These are phyloP conservation scores for Pluvianellus socialis DNA, from an alignment of 2,113 vertebrate genomes.

Conservation along the genomic window DNA sequence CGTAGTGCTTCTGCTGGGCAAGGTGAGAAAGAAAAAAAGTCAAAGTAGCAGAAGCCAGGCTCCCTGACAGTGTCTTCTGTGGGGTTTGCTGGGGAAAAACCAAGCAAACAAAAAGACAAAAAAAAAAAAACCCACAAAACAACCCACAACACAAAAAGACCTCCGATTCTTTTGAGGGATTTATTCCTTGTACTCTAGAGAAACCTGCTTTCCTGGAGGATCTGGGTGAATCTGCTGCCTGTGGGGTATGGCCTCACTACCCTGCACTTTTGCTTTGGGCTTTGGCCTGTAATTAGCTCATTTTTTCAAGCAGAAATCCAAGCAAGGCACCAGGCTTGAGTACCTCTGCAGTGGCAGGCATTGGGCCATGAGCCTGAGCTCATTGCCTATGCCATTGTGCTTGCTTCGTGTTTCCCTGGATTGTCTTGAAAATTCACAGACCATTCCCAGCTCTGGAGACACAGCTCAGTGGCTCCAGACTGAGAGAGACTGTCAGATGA, in stretches of 20 bases:
- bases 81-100: neutral
- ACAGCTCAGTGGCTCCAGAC: neutral
- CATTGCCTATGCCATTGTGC: neutral
- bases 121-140: neutral
- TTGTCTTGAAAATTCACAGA: neutral
- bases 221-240: neutral
- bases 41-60: neutral
- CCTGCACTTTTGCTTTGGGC: neutral
- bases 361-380: neutral
- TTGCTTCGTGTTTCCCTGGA: neutral
- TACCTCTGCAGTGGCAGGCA: constrained; percentile 33
- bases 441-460: neutral
- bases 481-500: neutral
- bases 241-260: neutral
- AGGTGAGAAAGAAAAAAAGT: neutral
- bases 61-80: neutral
- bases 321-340: neutral
- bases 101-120: no score
- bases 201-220: neutral
- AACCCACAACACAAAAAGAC: neutral
- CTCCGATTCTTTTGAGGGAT: neutral
- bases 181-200: neutral
- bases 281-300: neutral
- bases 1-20: neutral
- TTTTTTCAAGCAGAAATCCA: neutral